A percentile compares a stretch with the other conserved stretches of the same genome.
These are phyloP conservation scores for Scleropages formosus DNA, from an alignment of 2,797 vertebrate genomes.

Conservation along the genomic window DNA sequence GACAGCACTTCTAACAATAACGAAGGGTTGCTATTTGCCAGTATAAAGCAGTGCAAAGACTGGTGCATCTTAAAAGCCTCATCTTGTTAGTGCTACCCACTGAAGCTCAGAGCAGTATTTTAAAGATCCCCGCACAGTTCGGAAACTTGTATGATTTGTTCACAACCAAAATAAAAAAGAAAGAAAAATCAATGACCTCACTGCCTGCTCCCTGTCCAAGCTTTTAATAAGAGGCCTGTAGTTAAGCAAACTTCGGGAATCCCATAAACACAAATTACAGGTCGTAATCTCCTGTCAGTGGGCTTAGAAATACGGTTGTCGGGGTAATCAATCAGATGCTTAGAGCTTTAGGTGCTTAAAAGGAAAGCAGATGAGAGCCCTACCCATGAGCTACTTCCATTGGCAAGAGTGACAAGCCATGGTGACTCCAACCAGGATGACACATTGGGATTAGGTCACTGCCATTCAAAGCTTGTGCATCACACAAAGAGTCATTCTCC, in stretches of 20 bases:
- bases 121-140: too few species aligned
- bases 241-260: slow-evolving; percentile 57
- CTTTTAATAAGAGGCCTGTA: slow-evolving; percentile 50
- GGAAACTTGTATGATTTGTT: not conserved
- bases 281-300: slow-evolving; percentile 54
- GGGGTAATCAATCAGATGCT: slow-evolving; percentile 56
- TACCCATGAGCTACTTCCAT: not conserved
- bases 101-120: too few species aligned
- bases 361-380: not conserved
- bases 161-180: not conserved
- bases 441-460: not conserved
- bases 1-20: too few species aligned
- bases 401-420: not conserved
- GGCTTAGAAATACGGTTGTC: slow-evolving; percentile 53
- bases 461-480: not conserved
- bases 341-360: slow-evolving; percentile 43
- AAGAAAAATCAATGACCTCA: slow-evolving; percentile 23
- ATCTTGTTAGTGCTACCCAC: too few species aligned
- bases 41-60: too few species aligned
- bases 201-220: slow-evolving; percentile 41
- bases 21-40: too few species aligned
- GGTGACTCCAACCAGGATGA: not conserved
- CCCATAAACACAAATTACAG: slow-evolving; percentile 61
- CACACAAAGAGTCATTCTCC: not conserved
- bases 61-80: too few species aligned